Conservation (phyloP, 2,888 invertebrate genomes). For the Thysanoteuthis rhombus region DNA sequence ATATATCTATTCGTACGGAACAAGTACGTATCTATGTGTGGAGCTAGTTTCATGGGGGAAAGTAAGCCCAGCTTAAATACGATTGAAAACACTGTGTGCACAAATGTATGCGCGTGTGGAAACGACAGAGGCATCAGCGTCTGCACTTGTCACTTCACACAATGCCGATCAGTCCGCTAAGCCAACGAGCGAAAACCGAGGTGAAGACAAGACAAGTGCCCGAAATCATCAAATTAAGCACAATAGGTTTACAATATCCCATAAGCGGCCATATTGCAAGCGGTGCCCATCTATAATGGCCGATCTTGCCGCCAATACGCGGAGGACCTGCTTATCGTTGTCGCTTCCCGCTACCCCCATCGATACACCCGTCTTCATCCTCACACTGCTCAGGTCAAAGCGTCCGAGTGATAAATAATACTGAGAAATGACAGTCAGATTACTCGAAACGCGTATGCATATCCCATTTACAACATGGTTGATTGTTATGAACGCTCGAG, state of each 20-base stretch:
- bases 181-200: background rate
- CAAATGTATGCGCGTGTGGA: background rate
- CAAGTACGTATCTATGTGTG: background rate
- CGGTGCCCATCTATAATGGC: background rate
- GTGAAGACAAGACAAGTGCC: too few species aligned
- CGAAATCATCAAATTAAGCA: background rate
- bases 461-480: background rate
- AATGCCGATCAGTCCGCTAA: background rate
- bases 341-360: background rate
- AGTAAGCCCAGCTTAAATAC: background rate
- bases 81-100: background rate
- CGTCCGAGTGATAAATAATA: background rate
- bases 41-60: background rate
- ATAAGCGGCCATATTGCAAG: background rate
- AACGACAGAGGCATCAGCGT: background rate
- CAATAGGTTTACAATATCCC: background rate
- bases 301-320: background rate
- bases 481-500: background rate
- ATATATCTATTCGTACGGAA: too few species aligned
- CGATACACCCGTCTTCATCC: background rate
- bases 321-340: background rate
- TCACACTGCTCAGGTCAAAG: background rate
- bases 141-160: background rate
- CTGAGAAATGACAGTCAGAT: background rate
- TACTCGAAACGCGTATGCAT: background rate